Evolutionary conservation across 2,888 invertebrate genomes (phyloP), one percentile per base, ranked within the genome.

Genomic region (Andrena bucephala): DNA sequence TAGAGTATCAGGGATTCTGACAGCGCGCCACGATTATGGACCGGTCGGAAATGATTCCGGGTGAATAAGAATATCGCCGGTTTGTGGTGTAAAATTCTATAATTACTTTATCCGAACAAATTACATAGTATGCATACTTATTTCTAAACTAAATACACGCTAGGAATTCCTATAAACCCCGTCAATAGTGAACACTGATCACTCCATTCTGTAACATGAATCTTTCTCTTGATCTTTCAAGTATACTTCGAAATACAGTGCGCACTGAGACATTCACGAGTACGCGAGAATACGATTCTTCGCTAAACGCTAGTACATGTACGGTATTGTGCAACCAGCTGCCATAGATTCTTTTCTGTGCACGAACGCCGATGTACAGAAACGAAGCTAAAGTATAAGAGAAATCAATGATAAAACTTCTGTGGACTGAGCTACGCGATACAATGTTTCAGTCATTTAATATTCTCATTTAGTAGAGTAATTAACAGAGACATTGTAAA

Each of bases 61-160:
- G 4, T 29, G 24, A 65, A 36, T 63, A 79, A 69, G 20, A 80
- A 63, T 65, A 63, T 54, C 42, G 27, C 36, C 73, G 66, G 36
- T 33, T 63, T 84, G n/a, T 87, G 79, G 83, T 89, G 83, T 85
- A 89, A 89, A 89, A 89, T 86, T 86, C 74, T 89, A 82, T 89
- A 87, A 89, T 89, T 89, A 83, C 63, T 73, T 70, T 67, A 76
- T 86, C 80, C 86, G 81, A 85, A 87, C 81, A 87, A 87, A 81
- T 84, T 89, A 89, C 85, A 89, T 80, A 81, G 86, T 86, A 80
- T 72, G 68, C 74, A 75, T 87, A 78, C 81, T 84, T 84, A 77
- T 80, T 48, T 70, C 84, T 84, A 84, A 74, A 29, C 72, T 57
- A 74, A 73, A 62, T 72, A 31, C 62, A 76, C 70, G 60, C 69